These are phyloP conservation scores for Forbesichthys papilliferus DNA, from an alignment of 2,113 vertebrate species.

Conservation along the genomic window DNA sequence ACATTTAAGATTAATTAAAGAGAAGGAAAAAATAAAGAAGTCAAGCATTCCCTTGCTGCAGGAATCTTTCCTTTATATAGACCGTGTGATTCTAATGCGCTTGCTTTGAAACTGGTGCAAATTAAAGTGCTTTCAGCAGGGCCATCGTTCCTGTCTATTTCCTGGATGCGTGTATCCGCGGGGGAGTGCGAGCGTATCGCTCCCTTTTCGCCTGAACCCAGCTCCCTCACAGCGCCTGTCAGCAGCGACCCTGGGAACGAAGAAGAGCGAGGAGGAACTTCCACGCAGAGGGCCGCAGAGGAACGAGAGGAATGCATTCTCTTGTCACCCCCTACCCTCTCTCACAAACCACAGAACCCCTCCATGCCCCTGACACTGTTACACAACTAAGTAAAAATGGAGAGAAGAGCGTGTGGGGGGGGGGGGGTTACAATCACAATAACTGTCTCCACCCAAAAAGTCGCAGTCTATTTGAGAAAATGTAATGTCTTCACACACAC, in stretches of 20 bases:
- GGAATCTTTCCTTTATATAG: conserved; percentile 20
- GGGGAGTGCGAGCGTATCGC: conserved; percentile 14
- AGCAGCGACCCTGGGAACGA: conserved; percentile 34
- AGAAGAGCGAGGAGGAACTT: conserved; percentile 25
- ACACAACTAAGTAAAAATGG: conserved; percentile 50
- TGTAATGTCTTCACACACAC: conserved; percentile 38
- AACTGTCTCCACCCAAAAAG: conserved; percentile 48
- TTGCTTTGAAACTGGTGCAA: conserved; percentile 26
- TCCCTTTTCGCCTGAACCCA: neutral
- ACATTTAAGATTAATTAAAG: neutral
- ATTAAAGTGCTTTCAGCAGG: conserved; percentile 30
- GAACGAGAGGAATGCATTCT: conserved; percentile 62
- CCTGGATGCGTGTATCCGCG: conserved; percentile 21
- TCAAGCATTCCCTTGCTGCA: neutral
- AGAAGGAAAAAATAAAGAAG: conserved; percentile 9
- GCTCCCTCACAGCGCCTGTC: conserved; percentile 23
- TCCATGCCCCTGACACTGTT: conserved; percentile 39
- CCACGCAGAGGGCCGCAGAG: conserved; percentile 36
- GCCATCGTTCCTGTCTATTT: conserved; percentile 15
- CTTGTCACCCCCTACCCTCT: conserved; percentile 37
- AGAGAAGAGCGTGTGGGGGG: conserved; percentile 14
- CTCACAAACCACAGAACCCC: neutral
- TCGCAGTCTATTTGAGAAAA: conserved; percentile 52
- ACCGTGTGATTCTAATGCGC: neutral
- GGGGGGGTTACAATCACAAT: conserved; percentile 46